phyloP scores from a whole-genome alignment of 2,797 vertebrate species.

The Phoxinus dragarum region DNA sequence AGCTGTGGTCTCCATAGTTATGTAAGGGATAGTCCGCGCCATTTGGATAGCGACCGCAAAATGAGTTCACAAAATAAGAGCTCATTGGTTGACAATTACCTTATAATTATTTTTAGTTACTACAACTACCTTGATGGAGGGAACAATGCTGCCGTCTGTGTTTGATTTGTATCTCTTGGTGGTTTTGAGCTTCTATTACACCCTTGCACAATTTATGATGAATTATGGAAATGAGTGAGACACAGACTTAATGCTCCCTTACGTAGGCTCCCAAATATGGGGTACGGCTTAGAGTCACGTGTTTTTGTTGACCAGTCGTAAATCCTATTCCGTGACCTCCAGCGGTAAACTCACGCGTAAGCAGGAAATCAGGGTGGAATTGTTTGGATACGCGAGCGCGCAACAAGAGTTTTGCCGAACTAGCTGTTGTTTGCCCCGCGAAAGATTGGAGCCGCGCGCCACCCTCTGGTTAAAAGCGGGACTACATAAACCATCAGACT shows the following conservation, averaged over 20 bases:
- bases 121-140: slow-evolving; percentile 72
- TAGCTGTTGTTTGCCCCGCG: slow-evolving; percentile 54
- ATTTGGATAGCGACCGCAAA: slow-evolving; percentile 99
- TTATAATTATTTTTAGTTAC: slow-evolving; percentile 68
- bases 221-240: slow-evolving; percentile 99
- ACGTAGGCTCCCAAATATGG: slow-evolving; percentile 99
- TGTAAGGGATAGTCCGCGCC: slow-evolving; percentile 99
- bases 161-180: slow-evolving; percentile 99
- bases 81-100: slow-evolving; percentile 95
- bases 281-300: slow-evolving; percentile 98
- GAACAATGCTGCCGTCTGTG: slow-evolving; percentile 89
- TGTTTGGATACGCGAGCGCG: slow-evolving; percentile 78
- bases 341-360: slow-evolving; percentile 98
- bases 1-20: slow-evolving; percentile 99
- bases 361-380: slow-evolving; percentile 92
- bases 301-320: slow-evolving; percentile 99
- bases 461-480: slow-evolving; percentile 83
- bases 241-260: slow-evolving; percentile 99
- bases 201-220: slow-evolving; percentile 99
- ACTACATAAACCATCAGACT: slow-evolving; percentile 21
- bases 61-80: slow-evolving; percentile 99
- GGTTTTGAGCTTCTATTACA: slow-evolving; percentile 99
- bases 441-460: slow-evolving; percentile 90
- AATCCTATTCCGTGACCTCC: slow-evolving; percentile 99
- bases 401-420: slow-evolving; percentile 65